These are phyloP conservation scores for Parelbella ahira DNA, from an alignment of 2,888 invertebrate genomes.

Conservation along the genomic window DNA sequence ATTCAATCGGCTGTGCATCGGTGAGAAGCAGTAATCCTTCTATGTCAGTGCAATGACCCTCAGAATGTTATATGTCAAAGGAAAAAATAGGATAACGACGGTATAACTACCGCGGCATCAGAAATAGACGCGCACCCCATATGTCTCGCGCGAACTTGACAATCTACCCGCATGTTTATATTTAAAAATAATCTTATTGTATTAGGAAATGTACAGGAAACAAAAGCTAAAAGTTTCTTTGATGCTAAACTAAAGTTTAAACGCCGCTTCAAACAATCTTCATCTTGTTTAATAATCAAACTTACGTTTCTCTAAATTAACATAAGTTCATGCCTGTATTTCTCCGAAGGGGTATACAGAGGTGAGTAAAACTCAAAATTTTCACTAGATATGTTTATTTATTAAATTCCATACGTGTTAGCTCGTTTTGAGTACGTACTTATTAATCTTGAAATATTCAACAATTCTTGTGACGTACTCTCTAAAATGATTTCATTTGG, in stretches of 20 bases:
- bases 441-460: no score
- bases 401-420: no score
- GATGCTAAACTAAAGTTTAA: conserved; percentile 27
- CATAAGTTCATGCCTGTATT: no score
- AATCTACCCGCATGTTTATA: conserved; percentile 68
- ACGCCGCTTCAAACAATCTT: conserved; percentile 20
- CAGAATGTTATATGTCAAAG: conserved; percentile 36
- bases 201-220: conserved; percentile 59
- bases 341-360: no score
- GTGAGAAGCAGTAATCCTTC: conserved; percentile 33
- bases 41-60: conserved; percentile 41
- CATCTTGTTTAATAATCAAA: not conserved
- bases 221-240: conserved; percentile 35
- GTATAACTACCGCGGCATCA: conserved; percentile 48
- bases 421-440: no score
- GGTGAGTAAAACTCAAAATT: no score
- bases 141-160: conserved; percentile 68
- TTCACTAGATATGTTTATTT: no score
- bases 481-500: no score
- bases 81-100: conserved; percentile 61
- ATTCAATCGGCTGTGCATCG: conserved; percentile 35
- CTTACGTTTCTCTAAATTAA: no score
- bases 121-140: conserved; percentile 70
- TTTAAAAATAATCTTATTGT: conserved; percentile 65
- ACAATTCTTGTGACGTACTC: no score